These are phyloP conservation scores for Operophtera brumata DNA, from an alignment of 2,888 invertebrate species.

Conservation along the genomic window DNA sequence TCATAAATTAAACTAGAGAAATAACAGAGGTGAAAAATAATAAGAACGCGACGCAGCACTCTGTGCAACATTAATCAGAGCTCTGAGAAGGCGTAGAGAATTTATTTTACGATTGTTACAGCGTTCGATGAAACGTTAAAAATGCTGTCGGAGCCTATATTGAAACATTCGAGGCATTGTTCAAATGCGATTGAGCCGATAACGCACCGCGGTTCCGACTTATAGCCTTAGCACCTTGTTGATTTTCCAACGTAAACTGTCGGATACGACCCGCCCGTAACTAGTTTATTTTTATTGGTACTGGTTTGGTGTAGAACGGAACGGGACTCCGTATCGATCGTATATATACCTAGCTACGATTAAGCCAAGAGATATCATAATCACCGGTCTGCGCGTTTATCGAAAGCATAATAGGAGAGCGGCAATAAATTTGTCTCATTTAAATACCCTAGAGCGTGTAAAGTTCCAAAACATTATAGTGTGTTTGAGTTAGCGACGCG, in stretches of 20 bases:
- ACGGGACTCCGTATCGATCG: conserved; percentile 75
- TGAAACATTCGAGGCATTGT: conserved; percentile 79
- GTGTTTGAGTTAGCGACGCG: conserved; percentile 56
- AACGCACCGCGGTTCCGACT: conserved; percentile 71
- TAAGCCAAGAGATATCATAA: conserved; percentile 78
- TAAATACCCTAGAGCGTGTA: conserved; percentile 75
- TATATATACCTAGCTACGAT: conserved; percentile 61
- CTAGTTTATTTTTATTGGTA: conserved; percentile 78
- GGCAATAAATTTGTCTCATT: conserved; percentile 80
- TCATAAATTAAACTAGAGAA: conserved; percentile 74
- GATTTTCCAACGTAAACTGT: conserved; percentile 77
- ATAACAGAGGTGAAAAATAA: conserved; percentile 69
- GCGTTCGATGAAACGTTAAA: conserved; percentile 78
- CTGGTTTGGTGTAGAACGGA: conserved; percentile 77
- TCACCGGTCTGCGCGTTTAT: conserved; percentile 79
- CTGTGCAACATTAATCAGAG: conserved; percentile 79
- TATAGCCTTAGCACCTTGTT: conserved; percentile 69
- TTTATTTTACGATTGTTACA: conserved; percentile 80
- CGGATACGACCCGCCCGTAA: conserved; percentile 66
- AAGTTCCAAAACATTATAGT: conserved; percentile 60
- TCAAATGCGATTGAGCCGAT: conserved; percentile 72
- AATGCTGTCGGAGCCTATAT: conserved; percentile 77
- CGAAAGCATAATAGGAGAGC: conserved; percentile 75
- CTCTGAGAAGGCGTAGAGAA: conserved; percentile 78
- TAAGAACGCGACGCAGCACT: conserved; percentile 68